Percentiles rank a stretch among this genome's conserved stretches.
phyloP scores from a whole-genome alignment of 1,140 invertebrate genomes.

The Leptonema lineaticorne region DNA sequence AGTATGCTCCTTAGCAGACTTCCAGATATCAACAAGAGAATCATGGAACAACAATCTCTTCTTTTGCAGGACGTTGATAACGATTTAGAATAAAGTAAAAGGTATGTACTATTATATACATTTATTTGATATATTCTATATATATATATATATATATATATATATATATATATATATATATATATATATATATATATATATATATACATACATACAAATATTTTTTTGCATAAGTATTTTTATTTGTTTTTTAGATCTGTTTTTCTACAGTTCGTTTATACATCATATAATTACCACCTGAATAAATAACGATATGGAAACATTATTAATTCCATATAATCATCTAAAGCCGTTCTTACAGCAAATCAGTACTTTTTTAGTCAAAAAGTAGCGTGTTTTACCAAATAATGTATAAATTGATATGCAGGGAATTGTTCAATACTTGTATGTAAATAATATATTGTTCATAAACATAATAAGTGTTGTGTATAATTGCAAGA shows the following conservation, averaged over 20 bases:
- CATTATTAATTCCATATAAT: slow-evolving; percentile 16
- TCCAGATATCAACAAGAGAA: slow-evolving; percentile 51
- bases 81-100: slow-evolving; percentile 33
- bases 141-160: too few species aligned
- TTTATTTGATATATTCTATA: background rate
- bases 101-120: background rate
- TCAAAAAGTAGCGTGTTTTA: background rate
- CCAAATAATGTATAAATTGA: background rate
- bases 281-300: background rate
- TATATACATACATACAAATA: too few species aligned
- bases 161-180: too few species aligned
- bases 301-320: slow-evolving; percentile 2
- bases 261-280: background rate
- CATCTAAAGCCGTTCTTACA: background rate
- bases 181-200: too few species aligned
- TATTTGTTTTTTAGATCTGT: background rate
- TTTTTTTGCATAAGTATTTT: too few species aligned
- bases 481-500: background rate
- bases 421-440: background rate
- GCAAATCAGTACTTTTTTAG: background rate
- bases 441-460: background rate
- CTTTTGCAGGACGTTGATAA: slow-evolving; percentile 24
- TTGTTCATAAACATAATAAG: background rate
- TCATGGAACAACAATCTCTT: slow-evolving; percentile 23
- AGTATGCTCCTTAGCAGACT: slow-evolving; percentile 81